phyloP scores from a whole-genome alignment of 2,888 invertebrate species.

The Synanthedon andrenaeformis region DNA sequence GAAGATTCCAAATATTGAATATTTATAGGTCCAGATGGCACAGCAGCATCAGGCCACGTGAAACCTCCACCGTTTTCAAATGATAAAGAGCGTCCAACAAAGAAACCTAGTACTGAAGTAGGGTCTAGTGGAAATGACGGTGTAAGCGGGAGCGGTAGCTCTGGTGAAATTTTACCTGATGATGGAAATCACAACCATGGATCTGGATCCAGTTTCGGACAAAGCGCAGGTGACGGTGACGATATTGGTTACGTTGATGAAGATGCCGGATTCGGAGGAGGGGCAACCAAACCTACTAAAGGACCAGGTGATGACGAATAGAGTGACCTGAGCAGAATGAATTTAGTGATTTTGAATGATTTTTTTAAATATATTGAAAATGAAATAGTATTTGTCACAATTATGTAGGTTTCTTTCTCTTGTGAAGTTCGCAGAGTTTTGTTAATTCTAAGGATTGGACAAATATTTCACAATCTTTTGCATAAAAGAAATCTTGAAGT shows the following conservation, averaged over 20 bases:
- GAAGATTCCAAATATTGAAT: neutral
- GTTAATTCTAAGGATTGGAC: too few species aligned
- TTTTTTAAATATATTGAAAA: neutral
- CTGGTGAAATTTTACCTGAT: conserved; percentile 3
- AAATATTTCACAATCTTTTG: neutral
- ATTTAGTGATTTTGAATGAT: conserved; percentile 48
- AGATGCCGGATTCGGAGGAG: conserved; percentile 37
- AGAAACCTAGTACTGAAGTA: conserved; percentile 17
- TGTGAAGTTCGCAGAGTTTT: too few species aligned
- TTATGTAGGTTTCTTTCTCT: too few species aligned
- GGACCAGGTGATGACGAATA: conserved; percentile 63
- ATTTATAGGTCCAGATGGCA: conserved; percentile 53
- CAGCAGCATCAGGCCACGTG: conserved; percentile 70
- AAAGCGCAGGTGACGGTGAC: conserved; percentile 11
- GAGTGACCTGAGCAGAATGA: conserved; percentile 43
- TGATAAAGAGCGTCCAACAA: conserved; percentile 39
- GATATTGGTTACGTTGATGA: conserved; percentile 41
- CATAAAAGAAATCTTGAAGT: neutral
- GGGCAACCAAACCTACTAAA: conserved; percentile 41
- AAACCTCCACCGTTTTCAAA: conserved; percentile 60
- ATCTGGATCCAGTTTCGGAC: conserved; percentile 3
- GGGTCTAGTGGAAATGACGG: conserved; percentile 12
- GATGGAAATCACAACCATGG: conserved; percentile 6
- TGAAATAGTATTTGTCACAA: too few species aligned
- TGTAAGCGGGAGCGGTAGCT: conserved; percentile 5